Percentiles rank a stretch among this genome's conserved stretches.
Conservation (phyloP, 1,140 invertebrate genomes). For the Himalopsyche phryganea region DNA sequence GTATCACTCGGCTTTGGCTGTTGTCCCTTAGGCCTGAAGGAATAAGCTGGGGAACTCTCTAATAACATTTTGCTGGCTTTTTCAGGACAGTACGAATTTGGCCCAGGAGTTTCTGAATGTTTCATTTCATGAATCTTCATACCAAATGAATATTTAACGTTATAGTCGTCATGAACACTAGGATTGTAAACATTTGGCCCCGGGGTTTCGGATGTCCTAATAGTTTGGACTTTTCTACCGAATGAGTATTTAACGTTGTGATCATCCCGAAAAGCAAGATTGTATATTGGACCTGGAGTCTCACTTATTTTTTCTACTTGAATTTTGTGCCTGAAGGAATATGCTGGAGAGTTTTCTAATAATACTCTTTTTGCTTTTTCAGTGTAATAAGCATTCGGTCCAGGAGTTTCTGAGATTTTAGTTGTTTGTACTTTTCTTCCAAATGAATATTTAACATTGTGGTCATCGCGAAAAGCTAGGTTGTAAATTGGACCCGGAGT, state of each 20-base stretch:
- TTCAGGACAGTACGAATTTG: conserved; percentile 59
- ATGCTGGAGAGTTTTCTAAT: conserved; percentile 36
- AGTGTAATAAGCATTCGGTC: conserved; percentile 46
- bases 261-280: too few species aligned
- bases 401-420: conserved; percentile 60
- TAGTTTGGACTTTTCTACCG: conserved; percentile 44
- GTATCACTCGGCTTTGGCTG: conserved; percentile 43
- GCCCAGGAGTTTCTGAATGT: conserved; percentile 63
- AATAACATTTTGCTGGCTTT: conserved; percentile 57
- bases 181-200: conserved; percentile 57
- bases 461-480: conserved; percentile 68
- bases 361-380: conserved; percentile 37
- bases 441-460: conserved; percentile 66
- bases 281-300: too few species aligned
- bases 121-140: conserved; percentile 44
- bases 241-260: conserved; percentile 54
- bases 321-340: conserved; percentile 38
- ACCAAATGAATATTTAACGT: conserved; percentile 53
- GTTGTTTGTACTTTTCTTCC: conserved; percentile 60
- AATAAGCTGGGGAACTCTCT: conserved; percentile 55
- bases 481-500: conserved; percentile 66
- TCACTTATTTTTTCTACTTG: conserved; percentile 35
- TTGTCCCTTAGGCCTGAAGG: conserved; percentile 48
- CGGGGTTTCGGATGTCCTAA: conserved; percentile 46
- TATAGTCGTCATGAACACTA: conserved; percentile 61